These are phyloP conservation scores for Heterochromis multidens DNA, from an alignment of 2,113 vertebrate genomes.

Conservation along the genomic window DNA sequence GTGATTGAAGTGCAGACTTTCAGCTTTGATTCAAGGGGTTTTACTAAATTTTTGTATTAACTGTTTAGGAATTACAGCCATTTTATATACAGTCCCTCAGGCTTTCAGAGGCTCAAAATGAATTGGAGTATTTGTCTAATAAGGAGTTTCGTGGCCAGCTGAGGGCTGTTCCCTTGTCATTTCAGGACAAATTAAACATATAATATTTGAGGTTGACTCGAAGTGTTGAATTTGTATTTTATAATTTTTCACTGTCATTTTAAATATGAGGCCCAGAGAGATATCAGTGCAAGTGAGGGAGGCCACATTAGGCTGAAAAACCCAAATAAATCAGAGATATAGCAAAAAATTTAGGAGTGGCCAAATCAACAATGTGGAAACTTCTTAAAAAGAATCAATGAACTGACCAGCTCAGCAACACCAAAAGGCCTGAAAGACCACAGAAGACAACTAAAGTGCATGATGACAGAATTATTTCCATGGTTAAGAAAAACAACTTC, in stretches of 20 bases:
- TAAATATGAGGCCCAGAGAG: background rate
- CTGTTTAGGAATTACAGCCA: background rate
- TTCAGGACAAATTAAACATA: background rate
- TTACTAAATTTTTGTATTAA: no score
- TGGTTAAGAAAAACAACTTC: background rate
- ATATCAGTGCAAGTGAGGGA: background rate
- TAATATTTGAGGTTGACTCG: background rate
- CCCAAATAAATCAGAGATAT: fast-evolving
- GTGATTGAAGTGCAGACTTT: no score
- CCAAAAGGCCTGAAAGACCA: fast-evolving
- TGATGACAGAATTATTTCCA: background rate
- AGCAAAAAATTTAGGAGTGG: background rate
- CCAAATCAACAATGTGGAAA: background rate
- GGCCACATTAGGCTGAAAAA: background rate
- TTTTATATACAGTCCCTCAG: background rate
- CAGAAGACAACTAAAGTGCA: fast-evolving
- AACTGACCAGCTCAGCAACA: background rate
- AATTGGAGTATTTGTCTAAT: no score
- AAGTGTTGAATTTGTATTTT: background rate
- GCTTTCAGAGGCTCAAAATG: no score
- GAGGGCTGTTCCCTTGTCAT: background rate
- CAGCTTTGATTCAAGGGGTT: no score
- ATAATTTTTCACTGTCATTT: background rate
- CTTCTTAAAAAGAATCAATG: background rate
- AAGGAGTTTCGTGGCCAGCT: no score